phyloP scores from a whole-genome alignment of 2,113 vertebrate species.

The Amia ocellicauda region DNA sequence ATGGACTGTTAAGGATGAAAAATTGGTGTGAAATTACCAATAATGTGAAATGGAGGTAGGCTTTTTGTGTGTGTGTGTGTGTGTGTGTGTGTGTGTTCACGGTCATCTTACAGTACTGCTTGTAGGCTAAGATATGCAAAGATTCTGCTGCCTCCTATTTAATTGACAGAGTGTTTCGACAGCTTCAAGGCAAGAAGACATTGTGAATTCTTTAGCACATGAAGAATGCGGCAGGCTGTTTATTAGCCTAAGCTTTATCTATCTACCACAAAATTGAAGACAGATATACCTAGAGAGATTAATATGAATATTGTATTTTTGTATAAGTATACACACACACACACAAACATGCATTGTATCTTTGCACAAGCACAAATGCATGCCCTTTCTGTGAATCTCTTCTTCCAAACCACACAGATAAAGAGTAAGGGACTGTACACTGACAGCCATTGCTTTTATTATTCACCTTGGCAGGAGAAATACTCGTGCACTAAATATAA shows the following conservation, averaged over 20 bases:
- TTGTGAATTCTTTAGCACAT: conserved; percentile 17
- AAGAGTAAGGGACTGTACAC: conserved; percentile 9
- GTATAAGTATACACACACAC: conserved; percentile 27
- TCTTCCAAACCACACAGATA: neutral
- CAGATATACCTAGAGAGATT: conserved; percentile 9
- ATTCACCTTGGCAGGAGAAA: conserved; percentile 25
- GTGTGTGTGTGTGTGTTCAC: conserved; percentile 23
- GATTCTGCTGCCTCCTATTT: conserved; percentile 27
- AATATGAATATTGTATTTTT: conserved; percentile 3
- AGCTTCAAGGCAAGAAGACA: conserved; percentile 32
- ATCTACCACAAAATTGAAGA: neutral
- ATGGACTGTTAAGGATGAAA: neutral
- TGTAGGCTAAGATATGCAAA: conserved; percentile 30
- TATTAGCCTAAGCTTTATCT: conserved; percentile 29
- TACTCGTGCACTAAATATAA: conserved; percentile 19
- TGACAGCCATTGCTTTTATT: conserved; percentile 22
- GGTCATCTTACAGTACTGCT: conserved; percentile 23
- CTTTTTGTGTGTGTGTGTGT: no score
- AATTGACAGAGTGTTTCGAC: conserved; percentile 39
- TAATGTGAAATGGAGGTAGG: neutral
- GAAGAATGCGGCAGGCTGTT: conserved; percentile 23
- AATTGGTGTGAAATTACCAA: neutral
- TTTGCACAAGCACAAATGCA: conserved; percentile 9
- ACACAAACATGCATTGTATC: conserved; percentile 22
- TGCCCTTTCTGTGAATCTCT: neutral